phyloP scores from a whole-genome alignment of 1,140 invertebrate genomes.

The Piezodorus guildinii region DNA sequence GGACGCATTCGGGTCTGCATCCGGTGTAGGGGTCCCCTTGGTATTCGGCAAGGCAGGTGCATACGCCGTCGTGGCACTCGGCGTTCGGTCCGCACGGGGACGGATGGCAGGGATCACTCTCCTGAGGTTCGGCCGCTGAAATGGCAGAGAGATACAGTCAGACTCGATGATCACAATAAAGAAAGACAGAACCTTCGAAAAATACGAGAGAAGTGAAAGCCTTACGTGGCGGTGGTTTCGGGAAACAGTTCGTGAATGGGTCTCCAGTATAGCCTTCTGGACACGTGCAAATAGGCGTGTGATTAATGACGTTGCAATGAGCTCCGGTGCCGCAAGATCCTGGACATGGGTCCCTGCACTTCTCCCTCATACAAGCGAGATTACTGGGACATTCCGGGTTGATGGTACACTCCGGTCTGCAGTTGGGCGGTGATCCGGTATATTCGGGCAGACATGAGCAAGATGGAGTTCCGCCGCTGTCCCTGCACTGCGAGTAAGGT shows the following conservation, averaged over 20 bases:
- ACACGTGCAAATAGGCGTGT: constrained; percentile 45
- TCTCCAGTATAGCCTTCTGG: constrained; percentile 43
- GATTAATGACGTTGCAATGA: constrained; percentile 42
- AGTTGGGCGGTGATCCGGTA: constrained; percentile 54
- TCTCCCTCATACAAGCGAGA: constrained; percentile 56
- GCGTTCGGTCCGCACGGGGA: constrained; percentile 48
- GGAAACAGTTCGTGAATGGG: constrained; percentile 43
- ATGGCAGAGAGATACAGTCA: no score
- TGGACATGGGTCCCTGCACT: constrained; percentile 58
- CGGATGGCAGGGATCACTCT: constrained; percentile 36
- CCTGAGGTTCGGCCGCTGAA: constrained; percentile 26
- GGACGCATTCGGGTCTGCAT: constrained; percentile 39
- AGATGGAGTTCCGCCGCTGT: constrained; percentile 37
- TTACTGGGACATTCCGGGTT: constrained; percentile 60
- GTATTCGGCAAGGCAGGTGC: constrained; percentile 40
- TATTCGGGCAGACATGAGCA: constrained; percentile 45
- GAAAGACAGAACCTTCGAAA: no score
- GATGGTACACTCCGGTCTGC: constrained; percentile 56
- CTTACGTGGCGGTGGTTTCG: constrained; percentile 33
- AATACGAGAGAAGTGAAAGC: neutral
- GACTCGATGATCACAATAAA: no score
- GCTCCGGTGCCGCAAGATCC: constrained; percentile 59
- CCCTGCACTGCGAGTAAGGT: constrained; percentile 43
- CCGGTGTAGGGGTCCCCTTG: constrained; percentile 43
- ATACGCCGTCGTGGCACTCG: constrained; percentile 40